These are phyloP conservation scores for Rousettus madagascariensis DNA, from an alignment of 2,797 vertebrate genomes.

Conservation along the genomic window DNA sequence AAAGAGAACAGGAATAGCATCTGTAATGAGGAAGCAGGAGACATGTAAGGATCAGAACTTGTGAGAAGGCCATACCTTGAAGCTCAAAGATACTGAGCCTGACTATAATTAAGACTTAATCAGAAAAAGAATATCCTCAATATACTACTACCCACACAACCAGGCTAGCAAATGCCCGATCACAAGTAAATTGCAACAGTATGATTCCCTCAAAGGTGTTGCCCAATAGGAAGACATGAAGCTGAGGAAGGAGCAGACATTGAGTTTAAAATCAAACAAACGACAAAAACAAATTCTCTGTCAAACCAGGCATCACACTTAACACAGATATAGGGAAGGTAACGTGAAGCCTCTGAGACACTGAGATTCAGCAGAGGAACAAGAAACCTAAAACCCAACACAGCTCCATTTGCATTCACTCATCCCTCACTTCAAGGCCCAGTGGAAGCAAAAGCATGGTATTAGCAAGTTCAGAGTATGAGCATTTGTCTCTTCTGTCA, in stretches of 20 bases:
- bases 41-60: not conserved
- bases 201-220: no score
- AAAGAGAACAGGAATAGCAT: not conserved
- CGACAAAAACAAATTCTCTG: not conserved
- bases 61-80: not conserved
- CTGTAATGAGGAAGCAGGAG: not conserved
- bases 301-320: not conserved
- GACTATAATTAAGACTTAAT: not conserved
- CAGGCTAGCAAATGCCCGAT: not conserved
- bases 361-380: not conserved
- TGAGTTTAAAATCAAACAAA: not conserved
- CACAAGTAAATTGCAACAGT: not conserved
- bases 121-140: not conserved
- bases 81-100: not conserved
- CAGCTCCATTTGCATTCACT: not conserved
- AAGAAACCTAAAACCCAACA: not conserved
- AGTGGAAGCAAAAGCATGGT: not conserved
- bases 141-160: accelerated
- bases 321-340: not conserved
- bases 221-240: not conserved
- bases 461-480: not conserved
- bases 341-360: not conserved
- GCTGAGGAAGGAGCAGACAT: not conserved
- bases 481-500: not conserved
- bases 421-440: not conserved